Evolutionary conservation across 2,888 invertebrate genomes (phyloP), one percentile per base, ranked within the genome.

Genomic region (Stratiomys singularior): DNA sequence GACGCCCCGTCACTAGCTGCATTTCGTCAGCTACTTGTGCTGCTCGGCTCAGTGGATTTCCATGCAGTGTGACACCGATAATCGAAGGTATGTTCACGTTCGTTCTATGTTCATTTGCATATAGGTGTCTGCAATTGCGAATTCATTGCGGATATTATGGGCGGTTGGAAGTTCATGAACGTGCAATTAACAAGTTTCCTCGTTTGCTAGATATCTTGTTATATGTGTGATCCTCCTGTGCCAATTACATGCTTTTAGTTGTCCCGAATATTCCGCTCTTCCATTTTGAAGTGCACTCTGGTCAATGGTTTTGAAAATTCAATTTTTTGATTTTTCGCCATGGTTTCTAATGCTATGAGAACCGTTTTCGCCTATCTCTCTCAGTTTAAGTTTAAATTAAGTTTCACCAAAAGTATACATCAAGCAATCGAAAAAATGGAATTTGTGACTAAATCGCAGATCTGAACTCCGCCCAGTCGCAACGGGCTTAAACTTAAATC

Each of bases 11-110:
- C 25, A 25, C 25, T n/a, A 27, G 46, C 64, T 64, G 69, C 69
- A 46, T 23, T 25, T 37, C 15, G 25, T 3, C 69, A 30, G 46
- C 7, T 30, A 18, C 21, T 30, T 46, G 0, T 13, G 46, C 69
- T 46, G 4, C 7, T 25, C 15, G 46, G 25, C 69, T 46, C 21
- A 47, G 46, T 47, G 46, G 21, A 47, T 69, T 58, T 60, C 58
- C 74, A 74, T 74, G 74, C 18, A 2, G 74, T 74, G 74, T 74
- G 74, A 74, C 74, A 58, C 30, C 25, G 21, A 30, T 58, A 58
- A 37, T 74, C 21, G 60, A 74, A 74, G 74, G 74, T 74, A 69
- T n/a, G 69, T 46, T 46, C n/a, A 44, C 37, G 15, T 37, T 21
- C 25, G n/a, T n/a, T n/a, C 25, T n/a, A 7, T 25, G 28, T 69